Conservation (phyloP, 1,140 invertebrate species). For the Linepithema humile region DNA sequence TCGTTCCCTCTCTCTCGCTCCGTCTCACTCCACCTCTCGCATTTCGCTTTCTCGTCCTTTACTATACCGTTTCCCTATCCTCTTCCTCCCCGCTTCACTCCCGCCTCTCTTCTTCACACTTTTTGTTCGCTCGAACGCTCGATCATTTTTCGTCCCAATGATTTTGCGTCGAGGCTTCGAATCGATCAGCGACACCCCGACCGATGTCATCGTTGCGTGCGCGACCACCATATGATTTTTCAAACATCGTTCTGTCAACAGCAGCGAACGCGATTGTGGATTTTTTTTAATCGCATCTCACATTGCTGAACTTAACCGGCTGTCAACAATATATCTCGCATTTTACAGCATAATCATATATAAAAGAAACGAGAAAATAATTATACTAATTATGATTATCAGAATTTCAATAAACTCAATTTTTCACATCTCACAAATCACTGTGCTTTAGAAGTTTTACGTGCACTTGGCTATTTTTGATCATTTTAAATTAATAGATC, state of each 20-base stretch:
- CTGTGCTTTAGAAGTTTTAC: no score
- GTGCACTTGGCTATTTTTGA: no score
- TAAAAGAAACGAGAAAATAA: no score
- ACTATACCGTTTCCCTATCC: not conserved
- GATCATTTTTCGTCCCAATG: slow-evolving; percentile 50
- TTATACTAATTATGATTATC: no score
- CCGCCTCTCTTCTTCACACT: not conserved
- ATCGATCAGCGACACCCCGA: slow-evolving; percentile 51
- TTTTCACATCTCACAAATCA: no score
- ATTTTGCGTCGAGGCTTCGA: slow-evolving; percentile 32
- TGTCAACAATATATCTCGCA: no score
- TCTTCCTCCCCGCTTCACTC: slow-evolving; percentile 24
- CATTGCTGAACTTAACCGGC: no score
- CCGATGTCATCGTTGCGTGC: slow-evolving; percentile 31
- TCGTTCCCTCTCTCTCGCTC: not conserved
- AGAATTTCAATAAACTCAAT: no score
- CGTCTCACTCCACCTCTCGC: not conserved
- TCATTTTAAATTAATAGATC: no score
- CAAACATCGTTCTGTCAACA: slow-evolving; percentile 6
- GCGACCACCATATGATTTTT: slow-evolving; percentile 40
- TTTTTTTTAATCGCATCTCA: not conserved
- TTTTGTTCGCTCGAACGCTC: slow-evolving; percentile 20
- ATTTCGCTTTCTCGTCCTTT: slow-evolving; percentile 31
- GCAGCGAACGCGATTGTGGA: not conserved
- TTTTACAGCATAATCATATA: no score